Evolutionary conservation across 2,113 vertebrate genomes (phyloP).

Genomic region (Istiophorus platypterus): DNA sequence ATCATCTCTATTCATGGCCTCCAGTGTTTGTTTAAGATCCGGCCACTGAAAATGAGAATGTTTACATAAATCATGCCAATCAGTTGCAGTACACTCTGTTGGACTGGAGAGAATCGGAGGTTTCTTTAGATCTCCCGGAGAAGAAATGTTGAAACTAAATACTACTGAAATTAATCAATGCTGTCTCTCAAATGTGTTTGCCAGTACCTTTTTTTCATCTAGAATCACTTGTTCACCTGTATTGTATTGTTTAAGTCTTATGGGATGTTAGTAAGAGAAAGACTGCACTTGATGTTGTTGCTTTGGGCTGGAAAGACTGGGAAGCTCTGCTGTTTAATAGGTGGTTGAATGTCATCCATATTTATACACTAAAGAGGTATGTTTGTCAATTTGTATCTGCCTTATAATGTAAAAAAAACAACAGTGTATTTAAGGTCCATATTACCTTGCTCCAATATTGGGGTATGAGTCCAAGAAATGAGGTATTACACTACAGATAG

Average conservation of each 20-base stretch:
- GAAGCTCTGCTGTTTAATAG: constrained; percentile 27
- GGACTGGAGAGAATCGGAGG: constrained; percentile 28
- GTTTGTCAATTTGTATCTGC: constrained; percentile 43
- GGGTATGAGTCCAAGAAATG: constrained; percentile 3
- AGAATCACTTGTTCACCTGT: constrained; percentile 32
- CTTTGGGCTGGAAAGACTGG: constrained; percentile 23
- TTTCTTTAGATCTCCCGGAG: constrained; percentile 28
- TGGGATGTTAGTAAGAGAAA: background rate
- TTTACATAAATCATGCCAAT: constrained; percentile 48
- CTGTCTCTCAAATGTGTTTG: constrained; percentile 37
- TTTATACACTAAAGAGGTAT: constrained; percentile 21
- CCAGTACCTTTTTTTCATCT: constrained; percentile 22
- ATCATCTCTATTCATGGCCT: constrained; percentile 24
- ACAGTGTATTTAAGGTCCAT: constrained; percentile 29
- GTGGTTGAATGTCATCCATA: constrained; percentile 33
- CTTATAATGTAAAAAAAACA: constrained; percentile 44
- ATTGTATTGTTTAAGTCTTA: constrained; percentile 34
- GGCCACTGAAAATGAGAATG: constrained; percentile 54
- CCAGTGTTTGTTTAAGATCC: constrained; percentile 42
- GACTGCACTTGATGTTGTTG: constrained; percentile 18
- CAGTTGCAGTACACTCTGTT: constrained; percentile 2
- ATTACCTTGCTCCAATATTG: constrained; percentile 2
- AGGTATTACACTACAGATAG: constrained; percentile 33
- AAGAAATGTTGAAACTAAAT: constrained; percentile 47
- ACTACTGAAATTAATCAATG: constrained; percentile 64